Evolutionary conservation across 2,113 vertebrate species (phyloP), one percentile per base, ranked within the genome.

Genomic region (Sylvia atricapilla): DNA sequence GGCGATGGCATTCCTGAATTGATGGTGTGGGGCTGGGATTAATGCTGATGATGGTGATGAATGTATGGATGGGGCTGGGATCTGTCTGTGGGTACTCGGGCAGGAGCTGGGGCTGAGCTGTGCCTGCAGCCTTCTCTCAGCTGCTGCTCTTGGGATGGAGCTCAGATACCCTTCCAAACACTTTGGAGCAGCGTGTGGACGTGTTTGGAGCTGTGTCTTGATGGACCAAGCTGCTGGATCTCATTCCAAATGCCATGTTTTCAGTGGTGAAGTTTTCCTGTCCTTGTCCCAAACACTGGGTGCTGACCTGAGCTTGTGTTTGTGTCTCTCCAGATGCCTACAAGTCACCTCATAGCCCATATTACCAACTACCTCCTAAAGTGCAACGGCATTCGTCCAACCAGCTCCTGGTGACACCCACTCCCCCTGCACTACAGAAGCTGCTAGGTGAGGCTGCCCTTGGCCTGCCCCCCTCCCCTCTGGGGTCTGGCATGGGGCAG

Each of bases 311-410:
- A 23, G 58, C 30, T 5, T 35, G 5, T 88, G 16, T 84, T 23
- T 78, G 19, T 83, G 79, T 62, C 63, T 66, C 94, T 75, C 17
- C 89, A 99, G 99, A 99, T 98, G 97, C 98, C 50, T 99, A 99
- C 98, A 98, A 98, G 98, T 98, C 99, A 98, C 98, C 99, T 98
- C 99, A 98, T 90, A 99, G 98, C 96, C 98, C 99, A 13, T 99
- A 98, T 96, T 99, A 99, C 97, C 99, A 99, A 98, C 99, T 99
- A 99, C 99, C 99, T 99, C 99, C 99, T 39, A 99, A 99, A 98
- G 98, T 99, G 95, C 99, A 99, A 96, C 98, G 99, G 97, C 99
- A 99, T 96, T 97, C 99, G 44, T 97, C 99, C 11, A 98, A 98
- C 97, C 99, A 99, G 93, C 98, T 99, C 94, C 97, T 99, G 97